Evolutionary conservation across 2,797 vertebrate species (phyloP).

Genomic region (Rhinella marina): DNA sequence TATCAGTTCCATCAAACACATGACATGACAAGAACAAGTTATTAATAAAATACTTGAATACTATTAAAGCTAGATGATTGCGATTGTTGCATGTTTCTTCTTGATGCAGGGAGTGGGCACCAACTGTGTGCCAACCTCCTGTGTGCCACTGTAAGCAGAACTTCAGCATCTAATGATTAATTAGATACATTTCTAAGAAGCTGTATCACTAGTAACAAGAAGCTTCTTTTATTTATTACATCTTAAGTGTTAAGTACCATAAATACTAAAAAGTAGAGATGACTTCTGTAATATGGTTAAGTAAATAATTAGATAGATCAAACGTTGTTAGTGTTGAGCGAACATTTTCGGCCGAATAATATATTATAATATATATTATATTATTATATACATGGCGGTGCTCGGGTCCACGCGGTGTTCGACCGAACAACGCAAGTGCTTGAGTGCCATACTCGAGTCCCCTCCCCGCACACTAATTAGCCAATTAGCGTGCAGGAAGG

Average conservation of each 20-base stretch:
- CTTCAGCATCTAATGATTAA: constrained; percentile 8
- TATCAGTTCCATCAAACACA: background rate
- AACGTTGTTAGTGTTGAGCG: no score
- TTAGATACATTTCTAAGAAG: background rate
- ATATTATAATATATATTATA: no score
- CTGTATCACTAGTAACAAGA: background rate
- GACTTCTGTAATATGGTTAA: background rate
- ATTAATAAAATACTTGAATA: constrained; percentile 16
- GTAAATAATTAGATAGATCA: background rate
- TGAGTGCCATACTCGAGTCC: no score
- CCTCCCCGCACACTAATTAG: no score
- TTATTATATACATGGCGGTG: no score
- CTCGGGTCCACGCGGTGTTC: no score
- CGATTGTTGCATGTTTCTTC: constrained; percentile 31
- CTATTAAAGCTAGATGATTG: constrained; percentile 22
- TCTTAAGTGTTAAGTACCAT: background rate
- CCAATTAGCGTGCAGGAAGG: no score
- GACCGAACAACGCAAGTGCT: no score
- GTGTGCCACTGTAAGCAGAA: constrained; percentile 27
- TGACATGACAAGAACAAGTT: background rate
- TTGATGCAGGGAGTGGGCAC: constrained; percentile 1
- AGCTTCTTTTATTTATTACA: background rate
- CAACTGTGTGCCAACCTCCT: constrained; percentile 18
- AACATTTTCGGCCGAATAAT: no score
- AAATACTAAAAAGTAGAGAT: background rate